A percentile compares a stretch with the other conserved stretches of the same genome.
Conservation (phyloP, 2,113 vertebrate species). For the Callocephalon fimbriatum region DNA sequence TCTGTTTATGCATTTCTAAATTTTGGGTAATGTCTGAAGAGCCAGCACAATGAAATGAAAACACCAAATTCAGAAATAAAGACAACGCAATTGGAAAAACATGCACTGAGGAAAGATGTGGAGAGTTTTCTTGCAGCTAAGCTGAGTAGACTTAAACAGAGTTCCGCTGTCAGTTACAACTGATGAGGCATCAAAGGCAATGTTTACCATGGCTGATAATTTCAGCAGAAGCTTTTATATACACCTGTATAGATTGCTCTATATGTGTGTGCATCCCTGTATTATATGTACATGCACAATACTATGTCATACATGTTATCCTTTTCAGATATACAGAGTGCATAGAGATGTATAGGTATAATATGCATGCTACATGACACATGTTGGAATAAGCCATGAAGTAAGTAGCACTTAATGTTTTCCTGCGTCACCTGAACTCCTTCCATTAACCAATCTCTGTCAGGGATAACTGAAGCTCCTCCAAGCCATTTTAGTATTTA, state of each 20-base stretch:
- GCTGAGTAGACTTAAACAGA: background rate
- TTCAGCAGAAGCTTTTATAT: background rate
- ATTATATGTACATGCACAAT: background rate
- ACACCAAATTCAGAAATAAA: background rate
- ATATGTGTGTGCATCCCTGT: background rate
- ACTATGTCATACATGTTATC: background rate
- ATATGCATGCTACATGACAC: background rate
- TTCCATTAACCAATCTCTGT: background rate
- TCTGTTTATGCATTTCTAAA: background rate
- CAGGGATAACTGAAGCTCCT: background rate
- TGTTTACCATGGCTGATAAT: background rate
- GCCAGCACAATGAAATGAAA: background rate
- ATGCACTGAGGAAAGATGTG: background rate
- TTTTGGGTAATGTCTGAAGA: background rate
- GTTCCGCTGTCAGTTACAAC: background rate
- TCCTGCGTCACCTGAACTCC: background rate
- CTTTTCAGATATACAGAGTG: background rate
- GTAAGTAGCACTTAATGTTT: background rate
- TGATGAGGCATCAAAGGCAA: background rate
- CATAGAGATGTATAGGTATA: background rate
- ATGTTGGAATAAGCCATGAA: background rate
- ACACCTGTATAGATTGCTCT: background rate
- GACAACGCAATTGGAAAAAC: background rate
- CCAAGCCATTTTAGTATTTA: background rate
- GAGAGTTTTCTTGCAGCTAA: background rate